phyloP scores from a whole-genome alignment of 2,888 invertebrate species.

The Ashinkailepas kermadecensis region DNA sequence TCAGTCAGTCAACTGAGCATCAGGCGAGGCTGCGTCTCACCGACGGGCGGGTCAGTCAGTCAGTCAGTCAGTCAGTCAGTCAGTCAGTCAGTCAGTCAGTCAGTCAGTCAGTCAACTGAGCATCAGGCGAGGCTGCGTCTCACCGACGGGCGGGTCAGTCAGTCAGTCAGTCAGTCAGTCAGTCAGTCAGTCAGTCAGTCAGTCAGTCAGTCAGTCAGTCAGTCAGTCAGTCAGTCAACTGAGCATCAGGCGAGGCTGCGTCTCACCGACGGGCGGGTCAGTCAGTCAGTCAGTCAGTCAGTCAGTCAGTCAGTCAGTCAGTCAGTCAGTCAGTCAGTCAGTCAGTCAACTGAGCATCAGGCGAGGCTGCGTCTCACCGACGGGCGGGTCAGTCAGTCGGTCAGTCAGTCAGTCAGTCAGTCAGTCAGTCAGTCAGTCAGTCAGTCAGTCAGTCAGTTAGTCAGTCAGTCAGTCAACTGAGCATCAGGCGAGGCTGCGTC shows the following conservation, averaged over 20 bases:
- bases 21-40: no score
- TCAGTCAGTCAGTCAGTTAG: neutral
- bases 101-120: neutral
- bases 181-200: slow-evolving; percentile 1
- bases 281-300: neutral
- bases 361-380: no score
- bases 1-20: neutral
- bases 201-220: slow-evolving; percentile 1
- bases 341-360: neutral
- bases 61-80: no score
- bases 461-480: neutral
- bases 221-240: neutral
- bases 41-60: neutral
- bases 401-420: neutral
- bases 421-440: slow-evolving; percentile 1
- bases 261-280: no score
- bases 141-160: no score
- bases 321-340: slow-evolving; percentile 1
- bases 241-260: no score
- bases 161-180: neutral
- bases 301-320: no score
- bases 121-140: no score
- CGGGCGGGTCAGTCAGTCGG: neutral
- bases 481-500: no score
- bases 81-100: slow-evolving; percentile 1